Evolutionary conservation across 2,113 vertebrate species (phyloP), one percentile per base, ranked within the genome.

Genomic region (Phyllopteryx taeniolatus): DNA sequence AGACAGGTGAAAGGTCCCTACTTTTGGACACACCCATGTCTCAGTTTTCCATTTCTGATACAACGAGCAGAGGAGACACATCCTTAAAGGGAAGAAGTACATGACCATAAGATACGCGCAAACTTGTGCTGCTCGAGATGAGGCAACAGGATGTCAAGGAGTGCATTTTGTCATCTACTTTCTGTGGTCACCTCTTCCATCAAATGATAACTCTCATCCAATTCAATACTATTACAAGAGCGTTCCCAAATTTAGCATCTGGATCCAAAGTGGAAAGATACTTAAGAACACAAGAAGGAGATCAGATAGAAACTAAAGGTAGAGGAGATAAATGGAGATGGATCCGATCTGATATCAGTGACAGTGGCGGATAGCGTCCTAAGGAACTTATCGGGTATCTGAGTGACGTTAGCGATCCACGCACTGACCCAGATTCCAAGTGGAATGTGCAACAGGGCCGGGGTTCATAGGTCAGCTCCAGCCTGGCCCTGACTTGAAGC

Each of bases 41-140:
- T 4, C 59, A 68, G 69, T 79, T 77, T 87, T 88, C 80, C 74
- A 85, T 83, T 89, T 77, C 60, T 84, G 73, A 79, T 71, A 39
- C 35, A n/a, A 8, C n/a, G 61, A 78, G 69, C 64, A 65, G 59
- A 71, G 70, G 79, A 54, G 7, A 78, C 71, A 71, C 20, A 8
- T 78, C 75, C 79, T 74, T 75, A 80, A 78, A 81, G 63, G 15
- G 56, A 47, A 65, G 76, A 39, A 67, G 11, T 46, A 47, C 71
- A 80, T 74, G 54, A 27, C 31, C 19, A 15, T 73, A 13, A 72
- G 51, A 19, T 19, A 53, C 15, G 17, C 17, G 15, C 5, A 53
- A 15, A 7, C 15, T 27, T 27, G 2, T 53, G 51, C 20, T 27
- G n/a, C 54, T 56, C 54, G n/a, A 20, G 49, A 67, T 62, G n/a